Evolutionary conservation across 2,113 vertebrate genomes (phyloP).

Genomic region (Pterocles orientalis): DNA sequence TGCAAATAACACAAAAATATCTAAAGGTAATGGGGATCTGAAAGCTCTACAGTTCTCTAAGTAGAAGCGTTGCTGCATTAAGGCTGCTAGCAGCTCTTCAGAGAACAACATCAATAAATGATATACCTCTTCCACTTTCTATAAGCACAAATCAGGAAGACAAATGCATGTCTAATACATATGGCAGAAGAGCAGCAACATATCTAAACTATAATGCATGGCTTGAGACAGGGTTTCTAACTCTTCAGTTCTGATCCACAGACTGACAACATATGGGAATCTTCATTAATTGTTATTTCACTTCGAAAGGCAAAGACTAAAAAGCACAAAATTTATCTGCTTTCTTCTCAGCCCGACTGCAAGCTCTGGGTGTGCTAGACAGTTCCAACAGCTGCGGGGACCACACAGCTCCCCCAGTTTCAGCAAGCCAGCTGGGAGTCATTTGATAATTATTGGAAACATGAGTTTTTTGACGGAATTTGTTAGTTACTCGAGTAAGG

Average conservation of each 20-base stretch:
- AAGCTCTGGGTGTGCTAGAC: not conserved
- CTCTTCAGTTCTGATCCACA: not conserved
- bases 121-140: not conserved
- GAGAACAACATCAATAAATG: not conserved
- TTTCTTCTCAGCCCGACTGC: not conserved
- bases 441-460: not conserved
- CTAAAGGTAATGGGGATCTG: not conserved
- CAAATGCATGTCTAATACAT: not conserved
- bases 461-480: not conserved
- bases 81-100: constrained; percentile 15
- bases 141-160: not conserved
- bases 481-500: not conserved
- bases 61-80: not conserved
- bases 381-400: not conserved
- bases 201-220: not conserved
- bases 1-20: constrained; percentile 23
- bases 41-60: not conserved
- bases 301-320: not conserved
- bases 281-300: not conserved
- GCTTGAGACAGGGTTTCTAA: not conserved
- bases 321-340: not conserved
- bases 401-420: not conserved
- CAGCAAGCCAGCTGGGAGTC: not conserved
- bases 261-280: not conserved
- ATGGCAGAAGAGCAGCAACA: not conserved